Conservation (phyloP, 2,888 invertebrate species). For the Hirudinaria manillensis region DNA sequence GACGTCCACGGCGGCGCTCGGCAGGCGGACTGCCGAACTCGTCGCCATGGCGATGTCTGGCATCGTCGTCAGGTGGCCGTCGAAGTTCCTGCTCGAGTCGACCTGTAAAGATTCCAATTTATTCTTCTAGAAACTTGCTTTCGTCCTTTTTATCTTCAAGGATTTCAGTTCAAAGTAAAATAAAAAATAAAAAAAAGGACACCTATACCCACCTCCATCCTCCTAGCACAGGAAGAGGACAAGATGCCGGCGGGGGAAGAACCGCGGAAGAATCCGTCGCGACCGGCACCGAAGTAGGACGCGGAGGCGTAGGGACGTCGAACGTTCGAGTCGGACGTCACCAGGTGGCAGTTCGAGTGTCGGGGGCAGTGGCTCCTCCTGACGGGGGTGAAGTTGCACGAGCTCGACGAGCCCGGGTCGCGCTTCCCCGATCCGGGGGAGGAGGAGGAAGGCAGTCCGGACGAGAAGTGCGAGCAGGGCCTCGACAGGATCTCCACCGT, state of each 20-base stretch:
- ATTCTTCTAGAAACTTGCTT: slow-evolving; percentile 1
- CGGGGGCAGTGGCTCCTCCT: slow-evolving; percentile 12
- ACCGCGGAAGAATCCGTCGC: slow-evolving; percentile 5
- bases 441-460: background rate
- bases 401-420: background rate
- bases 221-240: slow-evolving; percentile 12
- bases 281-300: background rate
- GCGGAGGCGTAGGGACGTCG: background rate
- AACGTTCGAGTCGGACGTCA: background rate
- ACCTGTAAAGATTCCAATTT: background rate
- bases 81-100: background rate
- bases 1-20: slow-evolving; percentile 63
- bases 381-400: slow-evolving; percentile 11
- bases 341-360: slow-evolving; percentile 10
- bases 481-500: slow-evolving; percentile 67
- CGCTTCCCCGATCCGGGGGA: background rate
- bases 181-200: background rate
- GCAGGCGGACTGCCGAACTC: slow-evolving; percentile 60
- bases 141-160: background rate
- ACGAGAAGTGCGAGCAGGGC: slow-evolving; percentile 1
- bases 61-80: slow-evolving; percentile 68
- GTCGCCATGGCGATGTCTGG: slow-evolving; percentile 79
- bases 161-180: background rate
- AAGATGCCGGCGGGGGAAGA: slow-evolving; percentile 12
- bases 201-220: background rate